Conservation (phyloP, 2,113 vertebrate species). For the Maccullochella peelii region DNA sequence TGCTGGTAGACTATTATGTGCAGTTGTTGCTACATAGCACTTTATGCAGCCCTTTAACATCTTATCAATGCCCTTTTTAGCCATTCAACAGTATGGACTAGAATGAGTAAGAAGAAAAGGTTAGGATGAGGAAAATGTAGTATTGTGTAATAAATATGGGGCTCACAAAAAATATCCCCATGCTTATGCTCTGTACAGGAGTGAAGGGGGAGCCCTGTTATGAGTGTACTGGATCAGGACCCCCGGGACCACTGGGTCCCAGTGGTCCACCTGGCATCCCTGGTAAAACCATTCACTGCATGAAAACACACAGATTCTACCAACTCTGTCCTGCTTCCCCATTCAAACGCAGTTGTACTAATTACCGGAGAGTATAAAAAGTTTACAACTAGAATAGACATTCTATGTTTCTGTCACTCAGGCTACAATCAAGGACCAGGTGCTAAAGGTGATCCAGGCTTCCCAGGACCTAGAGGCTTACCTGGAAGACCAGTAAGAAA, state of each 20-base stretch:
- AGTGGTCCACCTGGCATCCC: slow-evolving; percentile 64
- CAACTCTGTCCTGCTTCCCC: not conserved
- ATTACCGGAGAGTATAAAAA: not conserved
- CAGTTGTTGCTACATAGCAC: not conserved
- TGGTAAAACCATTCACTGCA: slow-evolving; percentile 57
- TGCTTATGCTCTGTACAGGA: slow-evolving; percentile 53
- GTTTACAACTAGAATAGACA: not conserved
- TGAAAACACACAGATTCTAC: not conserved
- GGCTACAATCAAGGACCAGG: slow-evolving; percentile 64
- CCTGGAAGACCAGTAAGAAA: slow-evolving; percentile 83
- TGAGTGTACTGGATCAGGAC: slow-evolving; percentile 40
- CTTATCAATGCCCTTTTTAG: not conserved
- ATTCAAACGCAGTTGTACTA: not conserved
- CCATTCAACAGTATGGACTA: not conserved
- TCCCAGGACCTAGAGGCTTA: slow-evolving; percentile 74
- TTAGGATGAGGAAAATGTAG: not conserved
- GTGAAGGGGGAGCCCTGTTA: slow-evolving; percentile 69
- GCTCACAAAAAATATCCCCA: not conserved
- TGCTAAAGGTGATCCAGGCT: slow-evolving; percentile 68
- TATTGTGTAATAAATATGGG: not conserved
- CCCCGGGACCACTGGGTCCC: slow-evolving; percentile 63
- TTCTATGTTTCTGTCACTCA: slow-evolving; percentile 24
- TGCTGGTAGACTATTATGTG: not conserved
- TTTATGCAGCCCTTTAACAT: not conserved
- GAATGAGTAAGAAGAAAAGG: not conserved